phyloP scores from a whole-genome alignment of 2,888 invertebrate species.

The Drosophila monieri region DNA sequence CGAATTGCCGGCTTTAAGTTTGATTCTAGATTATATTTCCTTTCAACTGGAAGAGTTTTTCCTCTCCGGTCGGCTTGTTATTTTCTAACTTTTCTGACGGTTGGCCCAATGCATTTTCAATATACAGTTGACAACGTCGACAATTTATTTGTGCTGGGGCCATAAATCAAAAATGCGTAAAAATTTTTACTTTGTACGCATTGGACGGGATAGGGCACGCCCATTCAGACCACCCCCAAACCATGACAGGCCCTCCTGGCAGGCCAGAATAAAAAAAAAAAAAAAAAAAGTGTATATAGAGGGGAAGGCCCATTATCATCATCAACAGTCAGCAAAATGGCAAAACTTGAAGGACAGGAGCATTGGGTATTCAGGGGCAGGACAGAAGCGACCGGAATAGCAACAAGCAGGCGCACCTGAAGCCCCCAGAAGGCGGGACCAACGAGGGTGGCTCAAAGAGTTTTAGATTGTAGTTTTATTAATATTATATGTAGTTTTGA shows the following conservation, averaged over 20 bases:
- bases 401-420: slow-evolving; percentile 74
- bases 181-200: slow-evolving; percentile 63
- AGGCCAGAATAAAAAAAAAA: not conserved
- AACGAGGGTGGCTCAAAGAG: slow-evolving; percentile 6
- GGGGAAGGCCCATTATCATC: slow-evolving; percentile 71
- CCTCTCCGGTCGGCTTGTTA: too few species aligned
- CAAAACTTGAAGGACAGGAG: slow-evolving; percentile 50
- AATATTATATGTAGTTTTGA: not conserved
- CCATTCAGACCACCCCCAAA: slow-evolving; percentile 8
- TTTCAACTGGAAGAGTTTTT: not conserved
- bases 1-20: slow-evolving; percentile 44
- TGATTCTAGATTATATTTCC: slow-evolving; percentile 20
- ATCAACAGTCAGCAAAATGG: slow-evolving; percentile 78
- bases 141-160: slow-evolving; percentile 58
- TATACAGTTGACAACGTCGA: slow-evolving; percentile 60
- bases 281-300: slow-evolving; percentile 18
- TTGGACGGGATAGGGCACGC: slow-evolving; percentile 25
- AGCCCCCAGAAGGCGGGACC: slow-evolving; percentile 44
- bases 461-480: not conserved
- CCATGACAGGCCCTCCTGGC: slow-evolving; percentile 8
- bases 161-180: slow-evolving; percentile 80
- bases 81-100: slow-evolving; percentile 6
- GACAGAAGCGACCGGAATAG: slow-evolving; percentile 46
- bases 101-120: slow-evolving; percentile 69
- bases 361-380: not conserved